phyloP scores from a whole-genome alignment of 2,797 vertebrate genomes.

The Propithecus deckenii region DNA sequence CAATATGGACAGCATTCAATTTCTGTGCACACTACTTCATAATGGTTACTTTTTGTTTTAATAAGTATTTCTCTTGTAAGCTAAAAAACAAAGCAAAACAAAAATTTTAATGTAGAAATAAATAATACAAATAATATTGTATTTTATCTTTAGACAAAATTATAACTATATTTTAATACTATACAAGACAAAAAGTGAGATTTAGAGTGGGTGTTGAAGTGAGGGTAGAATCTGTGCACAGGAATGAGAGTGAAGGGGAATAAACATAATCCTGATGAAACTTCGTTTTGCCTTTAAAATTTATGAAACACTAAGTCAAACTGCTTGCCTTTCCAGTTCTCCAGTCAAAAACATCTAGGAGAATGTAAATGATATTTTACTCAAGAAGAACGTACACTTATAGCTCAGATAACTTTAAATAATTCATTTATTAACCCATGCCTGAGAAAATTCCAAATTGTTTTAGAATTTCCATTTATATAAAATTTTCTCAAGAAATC shows the following conservation, averaged over 20 bases:
- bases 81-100: not conserved
- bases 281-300: not conserved
- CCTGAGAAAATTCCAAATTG: not conserved
- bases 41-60: conserved; percentile 25
- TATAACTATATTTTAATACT: conserved; percentile 4
- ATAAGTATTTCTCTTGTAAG: conserved; percentile 18
- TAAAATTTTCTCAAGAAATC: conserved; percentile 16
- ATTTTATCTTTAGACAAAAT: conserved; percentile 33
- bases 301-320: not conserved
- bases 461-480: conserved; percentile 45
- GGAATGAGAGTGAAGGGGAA: not conserved
- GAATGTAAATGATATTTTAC: not conserved
- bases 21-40: not conserved
- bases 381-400: not conserved
- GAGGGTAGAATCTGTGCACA: not conserved
- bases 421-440: not conserved
- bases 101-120: conserved; percentile 26
- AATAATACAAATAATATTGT: not conserved
- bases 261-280: not conserved
- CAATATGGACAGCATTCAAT: not conserved
- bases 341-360: conserved; percentile 24
- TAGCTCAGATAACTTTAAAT: not conserved
- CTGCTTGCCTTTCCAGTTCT: conserved; percentile 33
- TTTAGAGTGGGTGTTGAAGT: not conserved
- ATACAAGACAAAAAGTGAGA: not conserved